Conservation (phyloP, 2,113 vertebrate genomes). For the Talpa occidentalis region DNA sequence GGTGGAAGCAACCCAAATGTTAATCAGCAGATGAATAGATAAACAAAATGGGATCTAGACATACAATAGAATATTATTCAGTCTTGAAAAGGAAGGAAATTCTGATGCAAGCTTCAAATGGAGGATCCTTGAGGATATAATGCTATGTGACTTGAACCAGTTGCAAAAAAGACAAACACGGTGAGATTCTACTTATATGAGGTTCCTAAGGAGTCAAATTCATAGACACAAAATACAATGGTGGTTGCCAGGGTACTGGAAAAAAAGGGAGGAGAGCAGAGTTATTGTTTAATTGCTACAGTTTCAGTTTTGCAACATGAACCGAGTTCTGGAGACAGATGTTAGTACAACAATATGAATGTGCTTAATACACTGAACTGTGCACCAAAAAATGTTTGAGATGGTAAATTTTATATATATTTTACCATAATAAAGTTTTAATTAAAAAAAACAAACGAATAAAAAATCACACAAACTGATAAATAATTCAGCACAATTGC, state of each 20-base stretch:
- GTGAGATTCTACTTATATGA: background rate
- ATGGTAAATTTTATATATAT: background rate
- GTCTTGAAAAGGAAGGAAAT: background rate
- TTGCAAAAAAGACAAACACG: background rate
- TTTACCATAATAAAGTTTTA: background rate
- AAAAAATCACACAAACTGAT: conserved; percentile 4
- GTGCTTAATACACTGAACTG: background rate
- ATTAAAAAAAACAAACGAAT: conserved; percentile 22
- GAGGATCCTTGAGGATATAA: background rate
- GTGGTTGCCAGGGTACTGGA: background rate
- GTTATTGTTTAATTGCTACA: background rate
- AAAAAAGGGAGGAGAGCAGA: background rate
- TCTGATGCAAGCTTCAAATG: background rate
- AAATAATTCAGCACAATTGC: conserved; percentile 41
- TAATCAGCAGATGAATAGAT: background rate
- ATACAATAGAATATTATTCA: background rate
- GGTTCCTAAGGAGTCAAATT: background rate
- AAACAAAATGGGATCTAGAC: background rate
- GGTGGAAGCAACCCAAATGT: background rate
- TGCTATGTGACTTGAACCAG: background rate
- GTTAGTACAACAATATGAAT: background rate
- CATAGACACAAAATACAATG: background rate
- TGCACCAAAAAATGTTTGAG: background rate
- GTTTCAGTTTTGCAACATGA: conserved; percentile 32
- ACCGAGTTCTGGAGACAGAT: background rate